phyloP scores from a whole-genome alignment of 2,113 vertebrate species.

The Sebastes fasciatus region DNA sequence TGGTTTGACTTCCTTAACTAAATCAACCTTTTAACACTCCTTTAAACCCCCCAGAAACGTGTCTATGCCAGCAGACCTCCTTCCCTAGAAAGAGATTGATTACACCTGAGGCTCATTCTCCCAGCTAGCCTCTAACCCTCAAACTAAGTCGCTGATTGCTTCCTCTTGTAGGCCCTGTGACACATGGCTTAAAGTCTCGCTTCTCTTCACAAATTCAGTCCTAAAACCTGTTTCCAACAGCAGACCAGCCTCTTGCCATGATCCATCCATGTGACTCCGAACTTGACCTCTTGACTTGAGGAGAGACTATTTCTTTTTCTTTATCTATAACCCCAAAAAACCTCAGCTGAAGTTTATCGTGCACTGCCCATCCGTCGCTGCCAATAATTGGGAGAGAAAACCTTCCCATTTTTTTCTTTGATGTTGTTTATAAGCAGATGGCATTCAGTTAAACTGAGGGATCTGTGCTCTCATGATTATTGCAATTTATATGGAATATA shows the following conservation, averaged over 20 bases:
- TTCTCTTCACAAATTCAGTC: slow-evolving; percentile 5
- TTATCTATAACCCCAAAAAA: not conserved
- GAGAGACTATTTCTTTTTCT: not conserved
- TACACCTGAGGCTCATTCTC: not conserved
- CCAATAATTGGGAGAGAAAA: not conserved
- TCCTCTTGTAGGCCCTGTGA: not conserved
- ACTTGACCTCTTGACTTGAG: not conserved
- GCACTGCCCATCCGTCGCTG: not conserved
- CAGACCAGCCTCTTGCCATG: not conserved
- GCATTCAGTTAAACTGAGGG: not conserved
- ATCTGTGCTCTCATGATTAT: not conserved
- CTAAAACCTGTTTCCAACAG: not conserved
- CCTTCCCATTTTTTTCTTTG: not conserved
- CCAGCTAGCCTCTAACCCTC: not conserved
- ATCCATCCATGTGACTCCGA: slow-evolving; percentile 3
- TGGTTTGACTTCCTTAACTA: not conserved
- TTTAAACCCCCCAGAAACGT: not conserved
- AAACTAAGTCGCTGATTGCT: slow-evolving; percentile 10
- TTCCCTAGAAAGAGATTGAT: not conserved
- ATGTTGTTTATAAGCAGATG: not conserved
- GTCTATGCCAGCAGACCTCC: not conserved
- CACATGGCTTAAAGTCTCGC: slow-evolving; percentile 9
- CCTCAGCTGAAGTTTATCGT: not conserved
- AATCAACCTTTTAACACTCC: not conserved
- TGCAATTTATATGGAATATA: not conserved